phyloP scores from a whole-genome alignment of 2,113 vertebrate genomes.

The Damaliscus lunatus region DNA sequence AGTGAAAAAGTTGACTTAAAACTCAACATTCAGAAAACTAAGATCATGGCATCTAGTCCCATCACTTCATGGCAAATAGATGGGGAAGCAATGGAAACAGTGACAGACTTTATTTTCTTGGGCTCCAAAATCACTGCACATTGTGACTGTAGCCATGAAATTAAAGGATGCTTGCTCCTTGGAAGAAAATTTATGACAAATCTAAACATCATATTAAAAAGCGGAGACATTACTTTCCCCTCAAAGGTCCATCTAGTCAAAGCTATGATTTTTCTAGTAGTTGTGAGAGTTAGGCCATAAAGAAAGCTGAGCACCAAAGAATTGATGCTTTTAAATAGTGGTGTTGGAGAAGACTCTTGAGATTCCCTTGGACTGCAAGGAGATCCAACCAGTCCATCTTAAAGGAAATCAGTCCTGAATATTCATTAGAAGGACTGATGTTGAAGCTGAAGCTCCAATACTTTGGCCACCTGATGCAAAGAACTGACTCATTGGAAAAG shows the following conservation, averaged over 20 bases:
- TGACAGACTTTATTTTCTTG: background rate
- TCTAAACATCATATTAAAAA: background rate
- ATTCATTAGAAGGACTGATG: background rate
- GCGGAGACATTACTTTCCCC: background rate
- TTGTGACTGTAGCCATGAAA: background rate
- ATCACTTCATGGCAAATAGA: background rate
- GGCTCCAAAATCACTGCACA: background rate
- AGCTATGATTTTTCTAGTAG: background rate
- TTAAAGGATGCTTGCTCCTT: background rate
- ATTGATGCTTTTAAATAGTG: background rate
- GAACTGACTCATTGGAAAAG: background rate
- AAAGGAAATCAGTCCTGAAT: background rate
- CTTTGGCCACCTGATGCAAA: background rate
- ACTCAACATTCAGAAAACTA: background rate
- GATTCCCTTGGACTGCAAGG: background rate
- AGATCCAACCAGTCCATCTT: background rate
- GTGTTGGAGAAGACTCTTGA: background rate
- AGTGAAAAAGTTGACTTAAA: background rate
- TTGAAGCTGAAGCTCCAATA: background rate
- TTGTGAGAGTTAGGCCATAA: background rate
- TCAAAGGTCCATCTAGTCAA: background rate
- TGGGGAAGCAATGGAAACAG: background rate
- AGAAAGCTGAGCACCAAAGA: background rate
- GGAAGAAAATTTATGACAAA: background rate
- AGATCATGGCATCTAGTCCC: background rate